Conservation (phyloP, 2,888 invertebrate genomes). For the Leptura quadrifasciata region DNA sequence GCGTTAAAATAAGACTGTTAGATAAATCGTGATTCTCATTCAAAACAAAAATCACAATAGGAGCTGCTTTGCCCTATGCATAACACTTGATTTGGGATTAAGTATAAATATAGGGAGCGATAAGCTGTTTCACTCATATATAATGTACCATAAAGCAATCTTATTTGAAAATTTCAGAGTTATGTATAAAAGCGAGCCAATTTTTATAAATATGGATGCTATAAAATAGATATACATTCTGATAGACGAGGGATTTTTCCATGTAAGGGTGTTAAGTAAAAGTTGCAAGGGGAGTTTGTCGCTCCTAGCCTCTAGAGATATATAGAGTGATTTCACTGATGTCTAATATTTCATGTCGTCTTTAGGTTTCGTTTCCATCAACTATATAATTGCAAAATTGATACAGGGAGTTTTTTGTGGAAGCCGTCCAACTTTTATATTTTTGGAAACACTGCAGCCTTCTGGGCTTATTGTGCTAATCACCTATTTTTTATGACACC, state of each 20-base stretch:
- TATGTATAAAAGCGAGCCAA: background rate
- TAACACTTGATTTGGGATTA: too few relatives aligned
- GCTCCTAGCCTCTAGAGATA: background rate
- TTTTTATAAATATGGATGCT: background rate
- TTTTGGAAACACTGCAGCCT: too few relatives aligned
- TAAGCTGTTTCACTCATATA: background rate
- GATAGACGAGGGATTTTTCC: background rate
- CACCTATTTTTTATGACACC: too few relatives aligned
- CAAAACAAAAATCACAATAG: too few relatives aligned
- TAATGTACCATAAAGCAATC: background rate
- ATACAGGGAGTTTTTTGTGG: too few relatives aligned
- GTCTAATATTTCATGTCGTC: background rate
- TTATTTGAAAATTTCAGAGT: background rate
- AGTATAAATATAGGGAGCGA: background rate
- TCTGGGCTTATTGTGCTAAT: too few relatives aligned
- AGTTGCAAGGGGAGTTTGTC: background rate
- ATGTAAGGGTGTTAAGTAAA: background rate
- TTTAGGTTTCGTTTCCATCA: background rate
- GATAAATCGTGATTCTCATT: too few relatives aligned
- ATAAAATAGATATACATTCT: background rate
- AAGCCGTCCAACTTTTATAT: too few relatives aligned
- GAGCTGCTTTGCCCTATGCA: too few relatives aligned
- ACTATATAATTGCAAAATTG: too few relatives aligned
- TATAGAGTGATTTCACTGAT: background rate
- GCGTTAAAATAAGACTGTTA: too few relatives aligned